Evolutionary conservation across 2,797 vertebrate genomes (phyloP).

Genomic region (Argyrosomus regius): DNA sequence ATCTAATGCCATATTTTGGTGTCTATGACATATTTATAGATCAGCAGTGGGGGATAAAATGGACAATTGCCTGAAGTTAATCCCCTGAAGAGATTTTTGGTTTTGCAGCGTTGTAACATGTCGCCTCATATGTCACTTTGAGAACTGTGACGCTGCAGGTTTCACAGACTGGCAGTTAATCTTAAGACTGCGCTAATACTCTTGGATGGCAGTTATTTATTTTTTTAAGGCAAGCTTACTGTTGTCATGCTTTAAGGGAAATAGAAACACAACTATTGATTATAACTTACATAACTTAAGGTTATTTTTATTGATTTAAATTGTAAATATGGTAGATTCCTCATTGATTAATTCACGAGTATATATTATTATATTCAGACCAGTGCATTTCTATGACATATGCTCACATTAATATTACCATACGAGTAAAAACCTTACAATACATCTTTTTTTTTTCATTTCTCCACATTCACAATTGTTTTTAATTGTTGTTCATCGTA

Average conservation of each 20-base stretch:
- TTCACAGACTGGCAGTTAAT: conserved; percentile 9
- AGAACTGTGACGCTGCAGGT: conserved; percentile 35
- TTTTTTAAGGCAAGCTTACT: neutral
- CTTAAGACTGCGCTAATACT: neutral
- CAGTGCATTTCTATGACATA: neutral
- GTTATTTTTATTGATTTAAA: neutral
- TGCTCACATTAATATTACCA: too few species aligned
- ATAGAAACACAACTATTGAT: neutral
- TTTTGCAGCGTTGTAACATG: conserved; percentile 28
- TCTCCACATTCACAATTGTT: neutral
- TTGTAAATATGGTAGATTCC: neutral
- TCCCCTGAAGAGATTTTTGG: conserved; percentile 40
- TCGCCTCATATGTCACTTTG: conserved; percentile 4
- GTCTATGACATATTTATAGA: conserved; percentile 48
- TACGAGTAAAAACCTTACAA: neutral
- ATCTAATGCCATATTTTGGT: conserved; percentile 13
- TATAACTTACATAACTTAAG: too few species aligned
- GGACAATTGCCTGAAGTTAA: conserved; percentile 47
- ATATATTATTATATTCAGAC: neutral
- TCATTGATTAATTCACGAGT: too few species aligned
- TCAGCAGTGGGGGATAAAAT: conserved; percentile 34
- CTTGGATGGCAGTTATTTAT: neutral
- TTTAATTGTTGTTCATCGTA: neutral
- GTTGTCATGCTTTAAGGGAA: neutral
- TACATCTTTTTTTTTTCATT: neutral